Base-by-base conservation (phyloP, 1,140 invertebrate genomes). In the Sitophilus oryzae region DNA sequence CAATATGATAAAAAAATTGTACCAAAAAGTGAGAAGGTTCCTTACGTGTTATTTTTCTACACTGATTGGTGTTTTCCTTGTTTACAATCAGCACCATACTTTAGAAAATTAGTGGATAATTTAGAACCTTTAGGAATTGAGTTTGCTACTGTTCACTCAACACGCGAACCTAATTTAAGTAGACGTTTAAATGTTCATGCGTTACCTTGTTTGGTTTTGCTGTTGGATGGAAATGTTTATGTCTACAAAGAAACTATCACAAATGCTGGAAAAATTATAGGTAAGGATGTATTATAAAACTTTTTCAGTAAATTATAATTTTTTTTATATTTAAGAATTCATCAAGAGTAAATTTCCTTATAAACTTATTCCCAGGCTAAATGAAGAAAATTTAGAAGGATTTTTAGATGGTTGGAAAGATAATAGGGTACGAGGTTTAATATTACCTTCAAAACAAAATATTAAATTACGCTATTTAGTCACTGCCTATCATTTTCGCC, bases 1-100 rank as follows among this genome's bases (percentile, higher is more conserved):
- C 84, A 89, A 57, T 96, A 88, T 75, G 89, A 94, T 66, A 92
- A 89, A 60, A 84, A 82, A 18, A 79, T 96, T 53, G 65, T 94
- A 41, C 88, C 90, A 56, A 89, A 89, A 65, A 93, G 89, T 70
- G 75, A 79, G 30, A 81, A 78, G 38, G 86, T 82, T 20, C 90
- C 92, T 9, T 85, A 89, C 57, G 72, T 96, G 30, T 79, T 96
- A 20, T 80, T 95, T 58, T 91, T 93, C 67, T 96, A 94, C 71
- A 88, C 89, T 3, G 93, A 96, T 71, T 92, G 91, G 84, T 96
- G 93, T 73, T 91, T 93, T 71, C 80, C 88, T 22, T 97, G 93
- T 71, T 80, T 91, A 36, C 82, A 90, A 70, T 80, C 88, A 14
- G 89, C 93, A 46, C 84, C 83, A 2, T 79, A 87, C 5, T 91